phyloP scores from a whole-genome alignment of 2,888 invertebrate genomes.

The Sinopyrophorus schimmeli region DNA sequence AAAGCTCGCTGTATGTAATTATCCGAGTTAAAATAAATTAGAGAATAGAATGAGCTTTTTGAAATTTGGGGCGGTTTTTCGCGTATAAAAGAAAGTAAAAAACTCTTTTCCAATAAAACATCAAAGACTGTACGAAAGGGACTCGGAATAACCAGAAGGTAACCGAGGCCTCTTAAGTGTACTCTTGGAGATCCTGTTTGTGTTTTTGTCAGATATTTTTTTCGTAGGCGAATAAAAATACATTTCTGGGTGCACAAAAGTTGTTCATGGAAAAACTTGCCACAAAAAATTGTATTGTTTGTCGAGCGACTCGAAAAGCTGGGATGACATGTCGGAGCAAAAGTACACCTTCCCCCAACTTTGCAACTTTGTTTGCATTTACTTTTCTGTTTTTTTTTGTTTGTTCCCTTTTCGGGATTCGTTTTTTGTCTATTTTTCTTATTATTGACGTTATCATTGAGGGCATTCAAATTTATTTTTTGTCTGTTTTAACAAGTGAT shows the following conservation, averaged over 20 bases:
- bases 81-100: constrained; percentile 6
- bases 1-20: constrained; percentile 6
- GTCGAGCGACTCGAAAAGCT: constrained; percentile 7
- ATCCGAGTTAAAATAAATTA: constrained; percentile 4
- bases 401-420: constrained; percentile 7
- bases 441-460: too few species aligned
- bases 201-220: constrained; percentile 29
- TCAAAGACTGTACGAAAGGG: constrained; percentile 20
- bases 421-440: too few species aligned
- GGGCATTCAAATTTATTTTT: too few species aligned
- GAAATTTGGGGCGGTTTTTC: constrained; percentile 14
- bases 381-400: too few species aligned
- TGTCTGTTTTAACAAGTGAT: too few species aligned
- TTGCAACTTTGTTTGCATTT: constrained; percentile 7
- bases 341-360: constrained; percentile 4
- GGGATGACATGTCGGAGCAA: not conserved
- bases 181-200: constrained; percentile 23
- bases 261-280: constrained; percentile 19
- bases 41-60: not conserved
- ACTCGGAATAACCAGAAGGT: constrained; percentile 22
- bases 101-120: constrained; percentile 21
- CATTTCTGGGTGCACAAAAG: constrained; percentile 18
- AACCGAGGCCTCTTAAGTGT: constrained; percentile 29
- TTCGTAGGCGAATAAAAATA: constrained; percentile 24
- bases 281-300: constrained; percentile 23